These are phyloP conservation scores for Drosophila lacicola DNA, from an alignment of 2,888 invertebrate genomes.

Conservation along the genomic window DNA sequence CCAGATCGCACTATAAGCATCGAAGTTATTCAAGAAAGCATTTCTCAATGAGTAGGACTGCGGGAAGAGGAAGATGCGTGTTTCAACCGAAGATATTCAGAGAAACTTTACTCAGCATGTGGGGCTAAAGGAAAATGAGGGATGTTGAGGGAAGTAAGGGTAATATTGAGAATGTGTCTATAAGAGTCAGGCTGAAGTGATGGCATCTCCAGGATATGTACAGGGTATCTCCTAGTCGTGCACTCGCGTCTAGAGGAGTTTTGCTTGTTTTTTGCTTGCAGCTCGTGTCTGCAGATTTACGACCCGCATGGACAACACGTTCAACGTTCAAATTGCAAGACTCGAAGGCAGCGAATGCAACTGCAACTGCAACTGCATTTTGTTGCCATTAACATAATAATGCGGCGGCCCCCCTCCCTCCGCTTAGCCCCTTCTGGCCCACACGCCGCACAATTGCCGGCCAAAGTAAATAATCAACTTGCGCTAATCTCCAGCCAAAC, in stretches of 20 bases:
- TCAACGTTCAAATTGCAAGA: constrained; percentile 45
- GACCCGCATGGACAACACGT: constrained; percentile 78
- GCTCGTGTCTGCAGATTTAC: constrained; percentile 65
- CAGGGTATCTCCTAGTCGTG: not conserved
- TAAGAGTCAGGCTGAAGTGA: too few relatives aligned
- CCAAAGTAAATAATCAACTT: constrained; percentile 77
- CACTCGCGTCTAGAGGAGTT: not conserved
- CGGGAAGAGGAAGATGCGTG: too few relatives aligned
- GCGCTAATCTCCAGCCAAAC: constrained; percentile 74
- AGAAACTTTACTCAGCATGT: too few relatives aligned
- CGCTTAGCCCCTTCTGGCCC: constrained; percentile 3
- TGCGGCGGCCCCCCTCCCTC: constrained; percentile 40
- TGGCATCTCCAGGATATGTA: too few relatives aligned
- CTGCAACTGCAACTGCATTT: constrained; percentile 71
- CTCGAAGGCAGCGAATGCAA: constrained; percentile 32
- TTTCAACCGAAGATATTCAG: too few relatives aligned
- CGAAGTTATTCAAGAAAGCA: too few relatives aligned
- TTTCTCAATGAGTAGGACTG: too few relatives aligned
- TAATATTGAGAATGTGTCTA: too few relatives aligned
- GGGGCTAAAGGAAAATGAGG: too few relatives aligned
- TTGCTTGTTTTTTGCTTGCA: constrained; percentile 18
- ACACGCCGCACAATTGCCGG: constrained; percentile 58
- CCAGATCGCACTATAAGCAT: too few relatives aligned
- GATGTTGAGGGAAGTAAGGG: too few relatives aligned
- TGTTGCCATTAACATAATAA: constrained; percentile 76